Evolutionary conservation across 2,113 vertebrate species (phyloP), one percentile per base, ranked within the genome.

Genomic region (Prochilodus magdalenae): DNA sequence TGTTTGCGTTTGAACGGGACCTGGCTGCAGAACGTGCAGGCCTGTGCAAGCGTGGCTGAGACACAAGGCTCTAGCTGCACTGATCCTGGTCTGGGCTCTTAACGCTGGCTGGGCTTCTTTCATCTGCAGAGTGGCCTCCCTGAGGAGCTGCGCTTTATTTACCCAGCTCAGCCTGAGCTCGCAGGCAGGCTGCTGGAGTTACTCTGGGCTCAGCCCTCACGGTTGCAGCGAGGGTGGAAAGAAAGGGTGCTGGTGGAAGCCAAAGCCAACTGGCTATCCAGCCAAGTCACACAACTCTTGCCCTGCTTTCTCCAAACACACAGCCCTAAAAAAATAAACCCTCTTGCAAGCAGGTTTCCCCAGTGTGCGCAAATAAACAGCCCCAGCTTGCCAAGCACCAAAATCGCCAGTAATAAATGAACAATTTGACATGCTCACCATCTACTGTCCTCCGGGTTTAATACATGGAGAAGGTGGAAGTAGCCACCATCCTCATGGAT

Each of bases 191-290:
- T 86, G 80, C 80, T 83, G 85, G 75, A 82, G 60, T 88, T 85
- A 74, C 84, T 83, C 63, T 66, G 72, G 70, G 75, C 71, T 81
- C 84, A 75, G 29, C 69, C 63, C 74, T 89, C 87, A 86, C 85
- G 74, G 65, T n/a, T 84, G 77, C 74, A 69, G 72, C 79, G 72
- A 75, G 85, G 60, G 79, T 65, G 78, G 84, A 87, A 82, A 84
- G 63, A 77, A 83, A 89, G 84, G 63, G 59, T 83, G 65, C 71
- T 24, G 4, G 24, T 71, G 62, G 86, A 81, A 85, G 91, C 91
- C 92, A 94, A 93, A 89, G 88, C 83, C 86, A 93, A 91, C 87
- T 83, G 55, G 80, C 62, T 75, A 27, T 53, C 65, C 18, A 36
- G 91, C 90, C 89, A 90, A 92, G 73, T 82, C 77, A 83, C 79